Percentiles rank a stretch among this genome's conserved stretches.
phyloP scores from a whole-genome alignment of 1,140 invertebrate species.

The Hypsibius dujardini region DNA sequence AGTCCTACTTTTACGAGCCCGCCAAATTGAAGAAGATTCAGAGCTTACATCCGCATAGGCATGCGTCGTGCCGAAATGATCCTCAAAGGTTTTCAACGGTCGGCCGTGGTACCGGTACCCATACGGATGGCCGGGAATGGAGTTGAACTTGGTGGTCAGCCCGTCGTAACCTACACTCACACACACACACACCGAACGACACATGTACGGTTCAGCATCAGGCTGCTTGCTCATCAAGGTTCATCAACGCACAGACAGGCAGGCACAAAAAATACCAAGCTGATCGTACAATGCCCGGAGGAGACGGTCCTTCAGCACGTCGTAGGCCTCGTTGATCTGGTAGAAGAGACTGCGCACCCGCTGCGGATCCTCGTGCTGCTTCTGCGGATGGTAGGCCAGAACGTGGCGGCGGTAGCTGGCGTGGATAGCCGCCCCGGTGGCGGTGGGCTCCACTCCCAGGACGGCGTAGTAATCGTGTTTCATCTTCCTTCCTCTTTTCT shows the following conservation, averaged over 20 bases:
- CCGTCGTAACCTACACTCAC: neutral
- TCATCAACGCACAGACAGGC: neutral
- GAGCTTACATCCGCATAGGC: neutral
- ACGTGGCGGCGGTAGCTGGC: neutral
- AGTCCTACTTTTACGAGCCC: neutral
- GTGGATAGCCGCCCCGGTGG: neutral
- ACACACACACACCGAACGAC: neutral
- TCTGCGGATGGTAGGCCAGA: neutral
- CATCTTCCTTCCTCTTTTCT: no score
- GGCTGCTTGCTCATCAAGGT: neutral
- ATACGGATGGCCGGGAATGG: neutral
- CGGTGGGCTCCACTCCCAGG: neutral
- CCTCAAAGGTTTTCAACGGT: conserved; percentile 5
- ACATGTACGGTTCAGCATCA: neutral
- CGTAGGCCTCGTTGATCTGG: neutral
- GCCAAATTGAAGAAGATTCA: neutral
- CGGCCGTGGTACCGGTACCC: conserved; percentile 11
- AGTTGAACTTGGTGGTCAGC: conserved; percentile 5
- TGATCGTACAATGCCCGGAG: conserved; percentile 3
- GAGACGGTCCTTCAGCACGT: neutral
- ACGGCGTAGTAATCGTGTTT: neutral
- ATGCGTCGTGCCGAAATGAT: neutral
- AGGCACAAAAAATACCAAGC: neutral
- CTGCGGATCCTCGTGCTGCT: neutral
- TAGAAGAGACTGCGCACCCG: neutral